These are phyloP conservation scores for Hydrozoanthus tunicans DNA, from an alignment of 64 coral and sea anemone species.

Conservation along the genomic window DNA sequence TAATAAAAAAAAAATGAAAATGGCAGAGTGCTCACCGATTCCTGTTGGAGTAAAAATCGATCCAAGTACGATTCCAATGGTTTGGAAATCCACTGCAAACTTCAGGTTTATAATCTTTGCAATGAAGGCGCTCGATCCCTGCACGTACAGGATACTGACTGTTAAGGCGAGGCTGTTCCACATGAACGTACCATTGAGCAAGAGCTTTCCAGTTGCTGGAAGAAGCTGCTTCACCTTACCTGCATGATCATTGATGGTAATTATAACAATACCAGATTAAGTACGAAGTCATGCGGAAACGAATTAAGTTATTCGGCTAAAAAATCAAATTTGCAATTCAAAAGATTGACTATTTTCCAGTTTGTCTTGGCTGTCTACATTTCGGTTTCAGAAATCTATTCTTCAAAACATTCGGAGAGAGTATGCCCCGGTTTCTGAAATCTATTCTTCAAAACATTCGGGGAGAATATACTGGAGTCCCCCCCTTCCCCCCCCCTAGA, in stretches of 20 bases:
- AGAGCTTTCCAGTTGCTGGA: slow-evolving; percentile 46
- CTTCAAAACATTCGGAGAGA: too few species aligned
- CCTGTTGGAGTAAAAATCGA: slow-evolving; percentile 1
- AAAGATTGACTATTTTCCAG: too few species aligned
- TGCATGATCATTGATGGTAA: background rate
- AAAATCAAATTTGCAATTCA: too few species aligned
- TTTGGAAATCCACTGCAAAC: background rate
- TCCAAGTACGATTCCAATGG: background rate
- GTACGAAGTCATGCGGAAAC: background rate
- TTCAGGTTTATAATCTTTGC: slow-evolving; percentile 49
- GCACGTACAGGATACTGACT: slow-evolving; percentile 10
- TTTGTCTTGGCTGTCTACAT: too few species aligned
- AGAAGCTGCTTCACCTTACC: slow-evolving; percentile 52
- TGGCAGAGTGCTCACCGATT: background rate
- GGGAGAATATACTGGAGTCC: too few species aligned
- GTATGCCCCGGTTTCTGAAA: too few species aligned
- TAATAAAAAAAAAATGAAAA: too few species aligned
- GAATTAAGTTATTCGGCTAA: background rate
- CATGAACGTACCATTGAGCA: slow-evolving; percentile 66
- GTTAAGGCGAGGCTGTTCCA: slow-evolving; percentile 59
- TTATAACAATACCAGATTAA: background rate
- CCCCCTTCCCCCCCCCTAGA: too few species aligned
- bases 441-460: too few species aligned
- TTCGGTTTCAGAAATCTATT: too few species aligned
- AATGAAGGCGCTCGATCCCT: slow-evolving; percentile 48